Percentiles rank a stretch among this genome's conserved stretches.
These are phyloP conservation scores for Plebejus melissa DNA, from an alignment of 2,888 invertebrate species.

Conservation along the genomic window DNA sequence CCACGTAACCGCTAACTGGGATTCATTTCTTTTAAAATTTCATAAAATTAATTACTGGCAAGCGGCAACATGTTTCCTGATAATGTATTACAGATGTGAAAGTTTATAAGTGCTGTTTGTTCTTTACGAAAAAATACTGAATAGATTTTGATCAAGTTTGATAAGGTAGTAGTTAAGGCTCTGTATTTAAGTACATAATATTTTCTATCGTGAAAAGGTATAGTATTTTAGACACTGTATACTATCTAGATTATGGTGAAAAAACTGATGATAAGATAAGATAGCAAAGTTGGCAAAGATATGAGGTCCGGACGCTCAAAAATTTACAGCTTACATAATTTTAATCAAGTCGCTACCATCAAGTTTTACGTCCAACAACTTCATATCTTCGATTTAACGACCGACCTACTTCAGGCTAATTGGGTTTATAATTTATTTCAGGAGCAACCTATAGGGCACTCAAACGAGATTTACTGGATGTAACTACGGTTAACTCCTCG, in stretches of 20 bases:
- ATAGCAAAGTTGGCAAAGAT: conserved; percentile 35
- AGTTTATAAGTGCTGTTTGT: too few relatives aligned
- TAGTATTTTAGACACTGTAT: too few relatives aligned
- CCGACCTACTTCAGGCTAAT: conserved; percentile 8
- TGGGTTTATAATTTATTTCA: conserved; percentile 7
- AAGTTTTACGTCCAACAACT: conserved; percentile 9
- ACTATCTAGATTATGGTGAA: too few relatives aligned
- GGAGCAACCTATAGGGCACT: neutral
- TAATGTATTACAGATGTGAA: too few relatives aligned
- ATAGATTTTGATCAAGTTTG: too few relatives aligned
- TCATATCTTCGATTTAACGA: conserved; percentile 20
- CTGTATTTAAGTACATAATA: neutral
- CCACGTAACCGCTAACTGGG: conserved; percentile 56
- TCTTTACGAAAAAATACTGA: too few relatives aligned
- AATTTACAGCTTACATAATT: conserved; percentile 19
- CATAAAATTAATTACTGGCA: conserved; percentile 39
- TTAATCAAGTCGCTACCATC: conserved; percentile 3
- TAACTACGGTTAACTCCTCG: conserved; percentile 36
- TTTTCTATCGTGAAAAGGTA: too few relatives aligned
- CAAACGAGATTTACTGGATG: conserved; percentile 13
- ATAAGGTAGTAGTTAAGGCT: neutral
- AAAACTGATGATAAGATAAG: neutral
- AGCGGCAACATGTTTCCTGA: neutral
- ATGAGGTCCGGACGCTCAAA: neutral
- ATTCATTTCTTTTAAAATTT: conserved; percentile 60